Percentiles rank a stretch among this genome's conserved stretches.
phyloP scores from a whole-genome alignment of 2,888 invertebrate species.

The Trichacis sp. region DNA sequence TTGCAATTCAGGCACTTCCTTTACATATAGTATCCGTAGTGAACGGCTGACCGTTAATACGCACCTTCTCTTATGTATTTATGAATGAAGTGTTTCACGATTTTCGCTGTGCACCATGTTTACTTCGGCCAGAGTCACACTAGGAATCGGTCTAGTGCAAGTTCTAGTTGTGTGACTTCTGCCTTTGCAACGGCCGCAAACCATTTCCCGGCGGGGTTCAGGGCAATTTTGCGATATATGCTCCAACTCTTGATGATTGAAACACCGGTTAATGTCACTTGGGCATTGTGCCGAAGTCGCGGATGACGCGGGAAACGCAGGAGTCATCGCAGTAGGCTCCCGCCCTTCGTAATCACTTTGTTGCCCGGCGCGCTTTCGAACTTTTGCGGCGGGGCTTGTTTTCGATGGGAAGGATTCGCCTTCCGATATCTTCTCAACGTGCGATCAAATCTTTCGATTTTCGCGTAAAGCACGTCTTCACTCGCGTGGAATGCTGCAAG shows the following conservation, averaged over 20 bases:
- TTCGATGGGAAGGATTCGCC: not conserved
- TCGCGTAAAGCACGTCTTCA: constrained; percentile 11
- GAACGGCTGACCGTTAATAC: not conserved
- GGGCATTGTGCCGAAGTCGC: no score
- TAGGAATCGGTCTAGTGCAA: constrained; percentile 8
- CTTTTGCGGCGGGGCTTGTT: no score
- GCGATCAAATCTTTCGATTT: constrained; percentile 2
- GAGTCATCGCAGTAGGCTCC: not conserved
- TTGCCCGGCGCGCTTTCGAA: no score
- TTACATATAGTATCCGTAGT: no score
- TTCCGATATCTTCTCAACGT: not conserved
- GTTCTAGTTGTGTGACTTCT: not conserved
- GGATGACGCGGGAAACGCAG: no score
- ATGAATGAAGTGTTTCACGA: not conserved
- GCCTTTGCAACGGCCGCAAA: not conserved
- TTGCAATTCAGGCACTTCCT: no score
- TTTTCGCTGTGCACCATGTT: not conserved
- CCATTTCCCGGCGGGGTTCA: not conserved
- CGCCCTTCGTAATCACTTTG: not conserved
- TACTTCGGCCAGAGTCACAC: not conserved
- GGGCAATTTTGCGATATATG: constrained; percentile 14
- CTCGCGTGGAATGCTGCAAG: not conserved
- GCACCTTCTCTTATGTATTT: constrained; percentile 14
- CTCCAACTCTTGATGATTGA: constrained; percentile 18
- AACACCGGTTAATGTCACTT: not conserved